phyloP scores from a whole-genome alignment of 1,140 invertebrate species.

The Potamilus streckersoni region DNA sequence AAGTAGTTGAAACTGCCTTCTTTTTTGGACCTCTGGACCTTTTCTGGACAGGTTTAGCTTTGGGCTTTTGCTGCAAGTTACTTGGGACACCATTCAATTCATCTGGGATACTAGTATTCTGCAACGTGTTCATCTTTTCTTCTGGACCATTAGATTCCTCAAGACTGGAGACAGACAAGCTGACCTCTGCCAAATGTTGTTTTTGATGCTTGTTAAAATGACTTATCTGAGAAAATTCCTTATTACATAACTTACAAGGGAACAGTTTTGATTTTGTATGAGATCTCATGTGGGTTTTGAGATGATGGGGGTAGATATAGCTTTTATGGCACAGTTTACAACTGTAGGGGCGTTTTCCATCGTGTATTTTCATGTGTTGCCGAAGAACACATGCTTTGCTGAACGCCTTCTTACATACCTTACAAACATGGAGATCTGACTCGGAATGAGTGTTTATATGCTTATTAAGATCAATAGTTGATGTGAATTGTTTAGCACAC shows the following conservation, averaged over 20 bases:
- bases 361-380: conserved; percentile 50
- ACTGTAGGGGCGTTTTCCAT: conserved; percentile 54
- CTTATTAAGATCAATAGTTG: conserved; percentile 37
- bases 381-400: conserved; percentile 44
- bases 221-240: conserved; percentile 60
- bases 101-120: no score
- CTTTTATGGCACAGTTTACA: conserved; percentile 87
- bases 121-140: no score
- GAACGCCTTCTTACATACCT: conserved; percentile 44
- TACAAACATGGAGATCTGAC: conserved; percentile 37
- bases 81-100: no score
- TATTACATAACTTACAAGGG: conserved; percentile 80
- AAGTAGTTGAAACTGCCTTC: no score
- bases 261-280: conserved; percentile 87
- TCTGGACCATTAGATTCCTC: no score
- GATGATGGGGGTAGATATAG: conserved; percentile 90
- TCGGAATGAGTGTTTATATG: conserved; percentile 43
- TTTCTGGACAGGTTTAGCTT: no score
- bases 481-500: conserved; percentile 31
- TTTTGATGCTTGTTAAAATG: conserved; percentile 41
- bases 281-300: conserved; percentile 81
- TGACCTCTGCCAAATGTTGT: conserved; percentile 20
- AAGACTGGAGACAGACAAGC: no score
- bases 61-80: no score
- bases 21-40: no score